A percentile compares a stretch with the other conserved stretches of the same genome.
Conservation (phyloP, 1,140 invertebrate genomes). For the Tetramorium parvispinum region DNA sequence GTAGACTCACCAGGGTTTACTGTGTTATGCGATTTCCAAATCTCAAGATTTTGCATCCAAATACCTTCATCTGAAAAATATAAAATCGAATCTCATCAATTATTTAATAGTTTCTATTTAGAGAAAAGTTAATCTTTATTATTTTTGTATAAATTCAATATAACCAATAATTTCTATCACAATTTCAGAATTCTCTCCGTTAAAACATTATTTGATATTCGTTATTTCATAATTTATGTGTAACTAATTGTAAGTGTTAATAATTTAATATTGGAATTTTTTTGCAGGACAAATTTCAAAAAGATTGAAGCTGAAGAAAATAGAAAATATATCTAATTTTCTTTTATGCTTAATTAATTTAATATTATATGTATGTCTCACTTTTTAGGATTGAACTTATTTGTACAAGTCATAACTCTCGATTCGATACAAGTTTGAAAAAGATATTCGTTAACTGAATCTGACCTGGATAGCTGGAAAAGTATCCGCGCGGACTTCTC, state of each 20-base stretch:
- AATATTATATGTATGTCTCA: no score
- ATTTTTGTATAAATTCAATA: background rate
- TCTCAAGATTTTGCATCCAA: slow-evolving; percentile 82
- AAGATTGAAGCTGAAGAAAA: no score
- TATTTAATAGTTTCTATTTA: background rate
- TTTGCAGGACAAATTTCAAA: background rate
- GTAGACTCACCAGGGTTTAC: slow-evolving; percentile 61
- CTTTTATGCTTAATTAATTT: no score
- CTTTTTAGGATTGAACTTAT: background rate
- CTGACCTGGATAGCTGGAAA: slow-evolving; percentile 78
- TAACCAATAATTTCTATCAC: background rate
- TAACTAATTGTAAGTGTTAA: background rate
- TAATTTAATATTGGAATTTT: background rate
- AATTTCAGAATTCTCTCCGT: background rate
- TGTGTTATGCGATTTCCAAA: slow-evolving; percentile 75
- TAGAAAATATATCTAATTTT: no score
- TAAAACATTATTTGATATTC: background rate
- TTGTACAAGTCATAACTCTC: background rate
- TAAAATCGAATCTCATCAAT: background rate
- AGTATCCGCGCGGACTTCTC: slow-evolving; percentile 71
- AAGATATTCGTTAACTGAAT: background rate
- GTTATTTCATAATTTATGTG: background rate
- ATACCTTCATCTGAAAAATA: slow-evolving; percentile 78
- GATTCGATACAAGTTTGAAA: background rate
- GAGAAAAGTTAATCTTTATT: background rate